A percentile compares a stretch with the other conserved stretches of the same genome.
phyloP scores from a whole-genome alignment of 2,797 vertebrate genomes.

The Macroramphosus scolopax region DNA sequence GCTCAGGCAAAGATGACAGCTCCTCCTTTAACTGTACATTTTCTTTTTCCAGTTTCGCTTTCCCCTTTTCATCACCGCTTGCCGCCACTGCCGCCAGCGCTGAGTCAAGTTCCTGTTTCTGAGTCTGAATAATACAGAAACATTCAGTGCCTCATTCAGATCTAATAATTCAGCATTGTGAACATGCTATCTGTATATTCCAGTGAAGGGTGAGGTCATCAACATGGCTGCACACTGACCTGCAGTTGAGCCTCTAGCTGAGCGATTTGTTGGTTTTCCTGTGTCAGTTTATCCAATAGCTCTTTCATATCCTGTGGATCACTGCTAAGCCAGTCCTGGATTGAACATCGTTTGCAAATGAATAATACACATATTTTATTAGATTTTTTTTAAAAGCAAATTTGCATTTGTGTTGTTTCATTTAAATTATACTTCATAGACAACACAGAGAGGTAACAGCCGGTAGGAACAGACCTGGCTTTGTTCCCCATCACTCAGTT shows the following conservation, averaged over 20 bases:
- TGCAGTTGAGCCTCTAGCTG: constrained; percentile 86
- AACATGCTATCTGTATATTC: neutral
- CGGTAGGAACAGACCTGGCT: constrained; percentile 68
- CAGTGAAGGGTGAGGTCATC: constrained; percentile 1
- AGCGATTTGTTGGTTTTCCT: constrained; percentile 90
- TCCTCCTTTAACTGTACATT: constrained; percentile 78
- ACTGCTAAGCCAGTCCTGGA: constrained; percentile 61
- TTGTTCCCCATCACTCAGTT: constrained; percentile 65
- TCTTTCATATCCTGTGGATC: constrained; percentile 73
- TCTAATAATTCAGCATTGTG: neutral
- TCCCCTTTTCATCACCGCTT: constrained; percentile 47
- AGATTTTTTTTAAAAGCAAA: constrained; percentile 9
- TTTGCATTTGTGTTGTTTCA: constrained; percentile 11
- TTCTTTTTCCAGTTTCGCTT: constrained; percentile 66
- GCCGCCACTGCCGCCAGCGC: constrained; percentile 57
- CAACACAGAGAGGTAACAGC: neutral
- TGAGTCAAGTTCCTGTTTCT: constrained; percentile 82
- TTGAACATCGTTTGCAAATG: constrained; percentile 35
- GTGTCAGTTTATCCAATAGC: constrained; percentile 86
- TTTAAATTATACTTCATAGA: neutral
- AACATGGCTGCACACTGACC: constrained; percentile 68
- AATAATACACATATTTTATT: constrained; percentile 37
- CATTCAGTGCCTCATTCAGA: neutral
- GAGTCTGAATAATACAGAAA: constrained; percentile 68
- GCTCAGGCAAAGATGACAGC: constrained; percentile 67